A percentile compares a stretch with the other conserved stretches of the same genome.
These are phyloP conservation scores for Salticus scenicus DNA, from an alignment of 2,888 invertebrate species.

Conservation along the genomic window DNA sequence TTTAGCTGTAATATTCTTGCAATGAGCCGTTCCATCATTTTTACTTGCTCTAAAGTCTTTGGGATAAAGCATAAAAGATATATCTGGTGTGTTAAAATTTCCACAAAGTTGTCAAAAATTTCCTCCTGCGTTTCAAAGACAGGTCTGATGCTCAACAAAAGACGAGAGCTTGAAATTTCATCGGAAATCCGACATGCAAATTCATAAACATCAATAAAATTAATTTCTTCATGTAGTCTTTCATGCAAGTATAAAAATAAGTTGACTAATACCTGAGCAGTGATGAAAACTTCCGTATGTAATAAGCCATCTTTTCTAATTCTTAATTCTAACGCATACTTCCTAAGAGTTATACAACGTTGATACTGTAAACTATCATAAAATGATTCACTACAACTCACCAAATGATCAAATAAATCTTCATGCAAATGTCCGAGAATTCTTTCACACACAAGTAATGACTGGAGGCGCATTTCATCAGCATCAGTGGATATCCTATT, in stretches of 20 bases:
- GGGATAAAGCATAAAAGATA: constrained; percentile 82
- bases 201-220: constrained; percentile 83
- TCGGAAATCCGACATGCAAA: constrained; percentile 83
- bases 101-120: constrained; percentile 85
- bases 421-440: constrained; percentile 90
- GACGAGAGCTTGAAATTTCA: constrained; percentile 79
- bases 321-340: constrained; percentile 86
- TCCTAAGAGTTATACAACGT: constrained; percentile 91
- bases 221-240: constrained; percentile 77
- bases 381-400: constrained; percentile 79
- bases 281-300: constrained; percentile 87
- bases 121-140: constrained; percentile 86
- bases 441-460: constrained; percentile 89
- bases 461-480: constrained; percentile 90
- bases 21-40: constrained; percentile 79
- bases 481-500: constrained; percentile 84
- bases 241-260: constrained; percentile 81
- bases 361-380: constrained; percentile 81
- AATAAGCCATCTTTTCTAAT: constrained; percentile 84
- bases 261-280: constrained; percentile 89
- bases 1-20: constrained; percentile 79
- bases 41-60: constrained; percentile 72
- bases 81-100: constrained; percentile 86
- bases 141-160: constrained; percentile 80
- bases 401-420: constrained; percentile 84